A percentile compares a stretch with the other conserved stretches of the same genome.
These are phyloP conservation scores for Adrianichthys oophorus DNA, from an alignment of 2,797 vertebrate species.

Conservation along the genomic window DNA sequence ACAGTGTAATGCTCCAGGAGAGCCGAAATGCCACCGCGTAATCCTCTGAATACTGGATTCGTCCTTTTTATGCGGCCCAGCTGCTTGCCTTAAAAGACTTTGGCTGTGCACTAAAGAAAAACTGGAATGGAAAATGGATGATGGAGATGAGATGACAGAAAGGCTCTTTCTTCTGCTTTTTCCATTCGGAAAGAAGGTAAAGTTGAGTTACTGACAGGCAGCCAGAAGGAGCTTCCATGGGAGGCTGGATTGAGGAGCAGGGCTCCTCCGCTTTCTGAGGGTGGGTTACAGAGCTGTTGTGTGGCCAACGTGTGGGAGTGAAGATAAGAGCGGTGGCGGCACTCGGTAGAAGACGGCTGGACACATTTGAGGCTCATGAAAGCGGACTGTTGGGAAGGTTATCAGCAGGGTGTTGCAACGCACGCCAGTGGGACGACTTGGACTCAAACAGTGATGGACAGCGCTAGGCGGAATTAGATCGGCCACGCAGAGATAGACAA, in stretches of 20 bases:
- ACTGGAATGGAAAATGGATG: constrained; percentile 29
- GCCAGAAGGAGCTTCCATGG: constrained; percentile 28
- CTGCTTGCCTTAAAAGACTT: constrained; percentile 36
- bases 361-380: constrained; percentile 63
- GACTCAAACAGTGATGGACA: constrained; percentile 31
- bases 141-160: constrained; percentile 43
- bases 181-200: constrained; percentile 13
- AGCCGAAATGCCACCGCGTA: constrained; percentile 57
- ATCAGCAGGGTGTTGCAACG: constrained; percentile 55
- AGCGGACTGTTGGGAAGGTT: constrained; percentile 70
- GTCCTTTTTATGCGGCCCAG: constrained; percentile 36
- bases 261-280: constrained; percentile 16
- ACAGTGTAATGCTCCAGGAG: constrained; percentile 34
- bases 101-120: constrained; percentile 29
- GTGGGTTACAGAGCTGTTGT: constrained; percentile 45
- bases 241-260: constrained; percentile 17
- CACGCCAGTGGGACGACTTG: constrained; percentile 39
- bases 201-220: constrained; percentile 32
- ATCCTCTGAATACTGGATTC: constrained; percentile 25
- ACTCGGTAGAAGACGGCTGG: constrained; percentile 52
- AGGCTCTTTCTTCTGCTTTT: constrained; percentile 16
- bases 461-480: constrained; percentile 25
- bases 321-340: constrained; percentile 71
- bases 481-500: constrained; percentile 25
- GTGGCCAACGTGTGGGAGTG: constrained; percentile 69